Evolutionary conservation across 2,888 invertebrate genomes (phyloP), one percentile per base, ranked within the genome.

Genomic region (Caenorhabditis wallacei): DNA sequence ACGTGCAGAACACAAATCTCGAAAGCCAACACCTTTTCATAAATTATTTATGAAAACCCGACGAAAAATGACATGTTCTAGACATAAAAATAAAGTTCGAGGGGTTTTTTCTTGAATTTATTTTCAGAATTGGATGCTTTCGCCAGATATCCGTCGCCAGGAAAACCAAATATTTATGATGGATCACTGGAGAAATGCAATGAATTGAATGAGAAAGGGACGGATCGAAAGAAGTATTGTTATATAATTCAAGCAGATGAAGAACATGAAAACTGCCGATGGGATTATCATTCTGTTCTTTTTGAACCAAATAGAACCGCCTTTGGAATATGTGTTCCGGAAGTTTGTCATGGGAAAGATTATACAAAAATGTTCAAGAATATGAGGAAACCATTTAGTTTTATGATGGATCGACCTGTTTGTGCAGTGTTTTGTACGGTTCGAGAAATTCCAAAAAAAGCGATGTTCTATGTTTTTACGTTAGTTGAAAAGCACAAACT

Each of bases 41-140:
- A 53, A 64, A 74, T 46, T 20, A 74, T 74, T 74, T 22, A 74
- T 74, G 46, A 74, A 16, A 40, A 40, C 13, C 3, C 16, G 59
- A 30, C 30, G 22, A 66, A 66, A 51, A 37, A 30, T 43, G 64
- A 40, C 53, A 72, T 46, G 16, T 43, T 18, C 51, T 51, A 71
- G 61, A 71, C 71, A 24, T 22, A 10, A 46, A 56, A 18, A 24
- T 24, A 72, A 30, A 43, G 46, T n/a, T 24, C 13, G 2, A 48
- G 2, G n/a, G 5, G 13, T 18, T 43, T 40, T n/a, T 11, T 4
- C 11, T 54, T 54, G 26, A 68, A 57, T 24, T 16, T 37, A 13
- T 11, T 54, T 76, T 69, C 61, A 76, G 76, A 69, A n/a, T 61
- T 76, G 35, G 69, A 68, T 40, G 68, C 76, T 1, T 69, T 69